Conservation (phyloP, 2,113 vertebrate species). For the Craseonycteris thonglongyai region DNA sequence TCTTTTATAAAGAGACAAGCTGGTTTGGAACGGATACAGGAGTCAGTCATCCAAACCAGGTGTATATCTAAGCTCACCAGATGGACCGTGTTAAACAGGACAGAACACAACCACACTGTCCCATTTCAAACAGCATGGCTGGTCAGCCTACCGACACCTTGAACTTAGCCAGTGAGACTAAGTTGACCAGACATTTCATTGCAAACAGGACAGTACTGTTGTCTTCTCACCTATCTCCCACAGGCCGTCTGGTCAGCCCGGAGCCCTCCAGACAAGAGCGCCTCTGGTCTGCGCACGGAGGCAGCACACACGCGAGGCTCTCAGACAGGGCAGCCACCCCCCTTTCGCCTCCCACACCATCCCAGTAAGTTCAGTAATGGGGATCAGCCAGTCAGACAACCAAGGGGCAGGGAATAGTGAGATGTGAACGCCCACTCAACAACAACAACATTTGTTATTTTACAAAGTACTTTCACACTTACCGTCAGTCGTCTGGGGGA, state of each 20-base stretch:
- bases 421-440: neutral
- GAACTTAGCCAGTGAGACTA: no score
- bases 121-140: no score
- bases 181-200: no score
- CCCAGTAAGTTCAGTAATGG: rapidly evolving
- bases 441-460: rapidly evolving
- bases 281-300: rapidly evolving
- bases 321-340: rapidly evolving
- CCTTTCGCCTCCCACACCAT: neutral
- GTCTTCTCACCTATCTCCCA: no score
- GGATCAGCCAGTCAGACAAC: neutral
- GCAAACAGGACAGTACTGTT: no score
- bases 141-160: no score
- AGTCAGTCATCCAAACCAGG: neutral
- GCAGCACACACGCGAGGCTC: rapidly evolving
- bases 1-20: neutral
- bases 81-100: no score
- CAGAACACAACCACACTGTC: no score
- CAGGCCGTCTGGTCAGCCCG: no score
- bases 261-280: neutral
- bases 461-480: neutral
- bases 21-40: neutral
- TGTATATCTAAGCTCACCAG: no score
- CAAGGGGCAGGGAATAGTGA: no score
- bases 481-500: neutral